Conservation (phyloP, 2,888 invertebrate genomes). For the Colletes collaris region DNA sequence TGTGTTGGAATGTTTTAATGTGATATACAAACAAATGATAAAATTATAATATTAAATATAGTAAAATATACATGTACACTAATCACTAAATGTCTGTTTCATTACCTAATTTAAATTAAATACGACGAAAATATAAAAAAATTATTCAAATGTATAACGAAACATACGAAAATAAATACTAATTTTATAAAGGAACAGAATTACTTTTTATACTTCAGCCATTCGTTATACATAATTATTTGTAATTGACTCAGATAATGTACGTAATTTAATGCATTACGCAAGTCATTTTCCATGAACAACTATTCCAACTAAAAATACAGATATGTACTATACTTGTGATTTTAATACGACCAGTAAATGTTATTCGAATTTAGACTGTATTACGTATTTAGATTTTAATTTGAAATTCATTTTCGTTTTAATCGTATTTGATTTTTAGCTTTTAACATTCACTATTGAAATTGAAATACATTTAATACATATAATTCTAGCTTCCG, state of each 20-base stretch:
- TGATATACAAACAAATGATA: constrained; percentile 2
- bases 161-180: not conserved
- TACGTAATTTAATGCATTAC: constrained; percentile 53
- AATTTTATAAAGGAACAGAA: not conserved
- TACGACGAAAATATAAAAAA: not conserved
- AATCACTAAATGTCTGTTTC: too few species aligned
- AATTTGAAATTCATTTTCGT: not conserved
- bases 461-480: too few species aligned
- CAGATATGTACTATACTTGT: constrained; percentile 1
- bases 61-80: too few species aligned
- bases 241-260: constrained; percentile 41
- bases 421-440: not conserved
- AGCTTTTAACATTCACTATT: not conserved
- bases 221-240: constrained; percentile 32
- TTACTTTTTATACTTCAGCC: constrained; percentile 8
- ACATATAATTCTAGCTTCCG: too few species aligned
- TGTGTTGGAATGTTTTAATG: not conserved
- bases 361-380: not conserved
- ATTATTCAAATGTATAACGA: not conserved
- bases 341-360: not conserved
- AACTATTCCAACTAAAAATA: constrained; percentile 50
- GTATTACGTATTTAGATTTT: not conserved
- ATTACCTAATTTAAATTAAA: too few species aligned
- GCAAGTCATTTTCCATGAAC: constrained; percentile 54
- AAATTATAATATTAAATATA: not conserved